Conservation (phyloP, 1,140 invertebrate genomes). For the Ectropis grisescens region DNA sequence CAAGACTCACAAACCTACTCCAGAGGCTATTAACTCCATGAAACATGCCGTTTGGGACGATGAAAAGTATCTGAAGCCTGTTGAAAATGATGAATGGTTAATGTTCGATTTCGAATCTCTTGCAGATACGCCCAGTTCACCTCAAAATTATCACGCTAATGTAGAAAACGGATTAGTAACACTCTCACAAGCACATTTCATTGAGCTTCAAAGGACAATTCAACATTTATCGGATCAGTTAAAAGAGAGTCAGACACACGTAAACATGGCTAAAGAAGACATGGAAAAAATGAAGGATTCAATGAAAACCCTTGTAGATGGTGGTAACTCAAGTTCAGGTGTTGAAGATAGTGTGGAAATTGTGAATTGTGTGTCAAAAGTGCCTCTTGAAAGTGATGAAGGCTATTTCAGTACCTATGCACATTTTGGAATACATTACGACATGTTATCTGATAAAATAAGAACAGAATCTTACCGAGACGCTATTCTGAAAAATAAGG, state of each 20-base stretch:
- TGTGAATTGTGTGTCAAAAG: constrained; percentile 59
- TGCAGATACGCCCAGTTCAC: constrained; percentile 35
- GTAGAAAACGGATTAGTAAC: constrained; percentile 75
- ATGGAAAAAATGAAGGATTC: constrained; percentile 75
- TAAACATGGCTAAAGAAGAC: constrained; percentile 74
- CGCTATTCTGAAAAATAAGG: constrained; percentile 89
- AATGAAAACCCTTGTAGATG: constrained; percentile 74
- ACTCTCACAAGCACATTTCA: constrained; percentile 74
- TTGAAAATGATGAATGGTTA: constrained; percentile 85
- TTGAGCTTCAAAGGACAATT: constrained; percentile 74
- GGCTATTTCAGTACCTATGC: constrained; percentile 97
- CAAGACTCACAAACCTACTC: constrained; percentile 73
- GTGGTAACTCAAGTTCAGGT: constrained; percentile 16
- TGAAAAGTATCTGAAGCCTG: constrained; percentile 86
- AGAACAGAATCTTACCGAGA: constrained; percentile 94
- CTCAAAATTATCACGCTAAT: constrained; percentile 66
- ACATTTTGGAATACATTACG: constrained; percentile 98
- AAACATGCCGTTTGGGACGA: constrained; percentile 75
- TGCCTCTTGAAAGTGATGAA: constrained; percentile 74
- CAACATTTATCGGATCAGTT: constrained; percentile 69
- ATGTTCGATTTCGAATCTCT: constrained; percentile 77
- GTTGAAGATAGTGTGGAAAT: constrained; percentile 36
- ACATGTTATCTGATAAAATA: constrained; percentile 93
- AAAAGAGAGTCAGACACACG: constrained; percentile 67
- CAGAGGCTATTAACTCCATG: constrained; percentile 68